Evolutionary conservation across 2,113 vertebrate species (phyloP), one percentile per base, ranked within the genome.

Genomic region (Anoplopoma fimbria): DNA sequence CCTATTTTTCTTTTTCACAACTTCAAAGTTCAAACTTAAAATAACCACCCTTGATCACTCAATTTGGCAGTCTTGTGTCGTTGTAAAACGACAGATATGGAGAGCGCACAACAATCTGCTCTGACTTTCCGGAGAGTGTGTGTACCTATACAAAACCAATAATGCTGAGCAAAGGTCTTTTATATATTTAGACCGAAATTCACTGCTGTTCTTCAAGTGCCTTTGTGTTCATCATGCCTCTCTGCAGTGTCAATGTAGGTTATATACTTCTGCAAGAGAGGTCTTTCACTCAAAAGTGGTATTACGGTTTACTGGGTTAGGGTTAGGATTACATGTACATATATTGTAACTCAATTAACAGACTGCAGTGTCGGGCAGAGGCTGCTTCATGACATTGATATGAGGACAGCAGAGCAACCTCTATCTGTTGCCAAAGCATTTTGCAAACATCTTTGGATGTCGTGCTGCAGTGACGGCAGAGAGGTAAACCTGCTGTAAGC

Each of bases 221-320:
- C 79, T 89, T 82, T 79, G 77, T 76, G 61, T 76, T 80, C 72
- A 83, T 77, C 79, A 82, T 77, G 19, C 57, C 51, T 70, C 80
- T 81, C 71, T 70, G 42, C 49, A 49, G 47, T 74, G 69, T 72
- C 80, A 76, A 82, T 82, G 47, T 47, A 40, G n/a, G 76, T 79
- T 75, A 29, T 79, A 69, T 25, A 64, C 60, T 82, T 79, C 17
- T 27, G 33, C 65, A 79, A 68, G 33, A 83, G 47, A 79, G 33
- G 36, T 64, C 53, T 82, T 79, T 79, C 60, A 70, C 79, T 85
- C 63, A 71, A 45, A 79, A 29, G 29, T 21, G 3, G 36, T 34
- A 34, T 42, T 36, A 55, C 27, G 51, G 19, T 67, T 47, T 51
- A 21, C 45, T 83, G 47, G n/a, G n/a, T n/a, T n/a, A n/a, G n/a